Evolutionary conservation across 2,888 invertebrate species (phyloP).

Genomic region (Thera obeliscata): DNA sequence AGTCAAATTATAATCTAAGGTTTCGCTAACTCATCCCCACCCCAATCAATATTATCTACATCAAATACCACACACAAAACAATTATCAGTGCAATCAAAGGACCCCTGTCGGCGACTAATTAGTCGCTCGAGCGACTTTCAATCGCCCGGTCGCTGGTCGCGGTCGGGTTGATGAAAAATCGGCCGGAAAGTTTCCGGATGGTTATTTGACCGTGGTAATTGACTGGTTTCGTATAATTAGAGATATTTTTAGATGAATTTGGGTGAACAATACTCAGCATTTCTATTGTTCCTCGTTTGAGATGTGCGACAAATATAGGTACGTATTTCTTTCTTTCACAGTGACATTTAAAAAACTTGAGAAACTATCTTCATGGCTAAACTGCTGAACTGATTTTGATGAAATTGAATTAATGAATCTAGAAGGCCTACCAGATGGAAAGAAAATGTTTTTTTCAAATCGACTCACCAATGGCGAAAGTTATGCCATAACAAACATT

Average conservation of each 20-base stretch:
- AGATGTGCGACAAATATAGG: too few species aligned
- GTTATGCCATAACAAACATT: too few species aligned
- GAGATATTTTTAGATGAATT: conserved; percentile 18
- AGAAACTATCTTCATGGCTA: too few species aligned
- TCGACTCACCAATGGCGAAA: too few species aligned
- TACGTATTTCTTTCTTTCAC: too few species aligned
- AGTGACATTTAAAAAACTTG: too few species aligned
- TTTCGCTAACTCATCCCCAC: conserved; percentile 1
- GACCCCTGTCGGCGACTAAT: conserved; percentile 75
- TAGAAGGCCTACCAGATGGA: too few species aligned
- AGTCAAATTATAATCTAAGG: not conserved
- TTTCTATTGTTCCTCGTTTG: too few species aligned
- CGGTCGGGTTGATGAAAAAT: conserved; percentile 78
- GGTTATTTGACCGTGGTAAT: conserved; percentile 65
- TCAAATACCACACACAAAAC: conserved; percentile 53
- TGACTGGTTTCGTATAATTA: conserved; percentile 42
- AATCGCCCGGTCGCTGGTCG: conserved; percentile 58
- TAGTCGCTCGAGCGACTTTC: conserved; percentile 72
- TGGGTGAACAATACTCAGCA: not conserved
- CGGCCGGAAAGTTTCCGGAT: conserved; percentile 47
- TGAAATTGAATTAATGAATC: too few species aligned
- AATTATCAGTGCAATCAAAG: conserved; percentile 73
- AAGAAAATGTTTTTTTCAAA: too few species aligned
- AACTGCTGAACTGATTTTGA: too few species aligned
- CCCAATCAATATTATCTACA: conserved; percentile 24